Evolutionary conservation across 2,797 vertebrate species (phyloP).

Genomic region (Australoheros facetus): DNA sequence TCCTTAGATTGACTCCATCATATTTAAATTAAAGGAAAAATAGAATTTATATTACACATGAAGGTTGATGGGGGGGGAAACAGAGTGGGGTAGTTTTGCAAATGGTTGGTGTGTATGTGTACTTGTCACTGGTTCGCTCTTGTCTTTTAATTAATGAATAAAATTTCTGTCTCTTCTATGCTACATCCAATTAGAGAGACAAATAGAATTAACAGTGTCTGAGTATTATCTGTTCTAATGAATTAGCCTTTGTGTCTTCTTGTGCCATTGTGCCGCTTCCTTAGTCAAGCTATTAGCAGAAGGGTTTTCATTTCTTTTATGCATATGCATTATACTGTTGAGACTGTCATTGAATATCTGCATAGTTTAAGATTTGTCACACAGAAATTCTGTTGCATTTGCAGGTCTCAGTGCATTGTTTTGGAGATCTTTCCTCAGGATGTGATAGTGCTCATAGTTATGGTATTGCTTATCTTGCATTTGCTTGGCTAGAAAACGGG

Average conservation of each 20-base stretch:
- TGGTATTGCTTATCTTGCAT: constrained; percentile 70
- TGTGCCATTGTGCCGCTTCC: constrained; percentile 57
- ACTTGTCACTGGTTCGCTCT: constrained; percentile 64
- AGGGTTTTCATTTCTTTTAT: constrained; percentile 55
- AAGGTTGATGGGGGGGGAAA: constrained; percentile 46
- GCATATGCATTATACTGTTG: constrained; percentile 53
- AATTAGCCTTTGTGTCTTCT: constrained; percentile 77
- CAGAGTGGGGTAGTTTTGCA: constrained; percentile 44
- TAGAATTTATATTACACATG: constrained; percentile 54
- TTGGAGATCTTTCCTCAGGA: constrained; percentile 71
- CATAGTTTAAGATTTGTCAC: constrained; percentile 51
- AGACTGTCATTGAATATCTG: constrained; percentile 50
- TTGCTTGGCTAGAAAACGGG: constrained; percentile 59
- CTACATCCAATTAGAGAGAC: constrained; percentile 78
- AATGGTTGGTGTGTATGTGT: constrained; percentile 47
- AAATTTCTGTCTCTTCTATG: constrained; percentile 69
- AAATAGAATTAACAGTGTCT: constrained; percentile 79
- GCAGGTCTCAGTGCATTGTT: constrained; percentile 66
- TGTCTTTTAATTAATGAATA: constrained; percentile 81
- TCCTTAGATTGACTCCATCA: constrained; percentile 55
- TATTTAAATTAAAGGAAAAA: constrained; percentile 49
- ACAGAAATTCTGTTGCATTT: constrained; percentile 53
- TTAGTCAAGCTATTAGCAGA: constrained; percentile 66
- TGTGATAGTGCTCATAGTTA: constrained; percentile 74
- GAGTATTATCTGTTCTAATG: constrained; percentile 82